phyloP scores from a whole-genome alignment of 2,797 vertebrate genomes.

The Phalanger gymnotis region DNA sequence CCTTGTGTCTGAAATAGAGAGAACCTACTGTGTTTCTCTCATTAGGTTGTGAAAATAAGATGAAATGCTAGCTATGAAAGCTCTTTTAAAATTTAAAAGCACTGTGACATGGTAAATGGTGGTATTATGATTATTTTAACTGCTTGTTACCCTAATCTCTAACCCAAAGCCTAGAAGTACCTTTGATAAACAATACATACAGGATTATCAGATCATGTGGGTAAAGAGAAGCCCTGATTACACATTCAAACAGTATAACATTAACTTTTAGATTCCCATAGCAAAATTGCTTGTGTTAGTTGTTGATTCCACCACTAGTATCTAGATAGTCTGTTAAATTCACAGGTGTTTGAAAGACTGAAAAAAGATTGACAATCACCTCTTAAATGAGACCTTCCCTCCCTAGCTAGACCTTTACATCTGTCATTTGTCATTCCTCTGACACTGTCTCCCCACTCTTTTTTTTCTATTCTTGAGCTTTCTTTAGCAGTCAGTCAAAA shows the following conservation, averaged over 20 bases:
- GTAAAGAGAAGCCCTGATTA: conserved; percentile 14
- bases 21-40: neutral
- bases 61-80: neutral
- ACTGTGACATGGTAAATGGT: neutral
- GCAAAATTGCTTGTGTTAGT: neutral
- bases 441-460: neutral
- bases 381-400: neutral
- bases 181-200: conserved; percentile 8
- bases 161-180: neutral
- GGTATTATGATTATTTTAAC: neutral
- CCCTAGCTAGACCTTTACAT: neutral
- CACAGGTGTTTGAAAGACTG: neutral
- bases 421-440: conserved; percentile 13
- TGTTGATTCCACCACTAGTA: neutral
- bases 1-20: neutral
- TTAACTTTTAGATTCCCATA: conserved; percentile 4
- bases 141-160: neutral
- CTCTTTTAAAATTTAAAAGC: neutral
- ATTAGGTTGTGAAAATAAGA: neutral
- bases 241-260: neutral
- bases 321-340: conserved; percentile 10
- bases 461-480: conserved; percentile 36
- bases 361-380: neutral
- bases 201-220: conserved; percentile 23
- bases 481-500: neutral